Base-by-base conservation (phyloP, 2,888 invertebrate genomes). In the Onthophagus sagittarius region DNA sequence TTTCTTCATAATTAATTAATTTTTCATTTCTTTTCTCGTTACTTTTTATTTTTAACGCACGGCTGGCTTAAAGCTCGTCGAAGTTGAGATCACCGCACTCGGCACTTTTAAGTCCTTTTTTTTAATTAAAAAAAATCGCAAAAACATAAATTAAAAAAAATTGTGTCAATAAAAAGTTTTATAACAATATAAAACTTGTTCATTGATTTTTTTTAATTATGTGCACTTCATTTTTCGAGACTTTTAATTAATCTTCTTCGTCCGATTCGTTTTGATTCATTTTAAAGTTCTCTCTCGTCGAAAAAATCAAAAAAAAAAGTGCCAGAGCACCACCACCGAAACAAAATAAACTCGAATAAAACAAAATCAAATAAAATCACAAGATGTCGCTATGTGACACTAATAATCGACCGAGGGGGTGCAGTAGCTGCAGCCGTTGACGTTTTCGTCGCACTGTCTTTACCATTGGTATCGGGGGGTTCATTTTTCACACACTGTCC, bases 401-500 rank as follows among this genome's bases (percentile, higher is more conserved):
- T 86, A 77, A 86, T 86, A 72, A 86, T 85, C 72, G 85, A 84
- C 74, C 85, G 80, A 70, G 82, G 78, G 71, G 84, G 9, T 6
- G 67, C 64, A 15, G 15, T 64, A 15, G 64, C 64, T 15, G 64
- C 81, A 80, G 85, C 84, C 79, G 64, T 23, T 23, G 23, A 23
- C 23, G 23, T 23, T 23, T 23, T 23, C 23, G 23, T 23, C 23
- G 23, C 3, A 23, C 23, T 53, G 39, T 53, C 39, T 11, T 84
- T 84, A 75, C 81, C 81, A 74, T 81, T 82, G 74, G 82, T 80
- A 78, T 83, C 83, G 74, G 83, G 79, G 67, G 83, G 79, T 78
- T 84, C 84, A 74, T 77, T 79, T 78, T 83, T 85, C 77, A 84
- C 81, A 78, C 86, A 86, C 83, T 93, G 92, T 79, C 94, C 94